Percentiles rank a stretch among this genome's conserved stretches.
Evolutionary conservation across 2,113 vertebrate genomes (phyloP).

Genomic region (Mellivora capensis): DNA sequence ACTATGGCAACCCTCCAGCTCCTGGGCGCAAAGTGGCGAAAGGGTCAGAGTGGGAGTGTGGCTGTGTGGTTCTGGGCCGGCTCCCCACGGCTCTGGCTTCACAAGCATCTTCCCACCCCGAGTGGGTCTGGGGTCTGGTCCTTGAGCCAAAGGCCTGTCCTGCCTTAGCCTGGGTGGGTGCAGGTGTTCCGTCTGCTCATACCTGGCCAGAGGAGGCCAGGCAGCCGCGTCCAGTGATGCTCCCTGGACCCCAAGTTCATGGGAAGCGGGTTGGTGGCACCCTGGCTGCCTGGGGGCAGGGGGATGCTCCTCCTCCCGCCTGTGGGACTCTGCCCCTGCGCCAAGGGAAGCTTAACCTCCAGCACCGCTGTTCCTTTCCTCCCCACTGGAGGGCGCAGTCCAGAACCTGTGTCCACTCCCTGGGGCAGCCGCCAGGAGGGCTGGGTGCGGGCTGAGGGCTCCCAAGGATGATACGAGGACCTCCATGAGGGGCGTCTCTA

Average conservation of each 20-base stretch:
- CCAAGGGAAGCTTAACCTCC: not conserved
- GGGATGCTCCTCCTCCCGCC: fast-evolving
- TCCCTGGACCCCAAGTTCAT: too few species aligned
- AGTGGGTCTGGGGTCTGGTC: not conserved
- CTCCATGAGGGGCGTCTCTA: not conserved
- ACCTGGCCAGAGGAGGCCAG: not conserved
- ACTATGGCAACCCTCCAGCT: not conserved
- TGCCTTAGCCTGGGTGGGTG: too few species aligned
- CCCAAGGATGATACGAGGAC: not conserved
- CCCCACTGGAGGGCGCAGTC: not conserved
- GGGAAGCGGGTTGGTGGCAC: not conserved
- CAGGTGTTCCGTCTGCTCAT: not conserved
- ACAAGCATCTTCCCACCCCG: too few species aligned
- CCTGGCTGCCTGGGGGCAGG: fast-evolving
- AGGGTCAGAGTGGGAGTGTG: fast-evolving
- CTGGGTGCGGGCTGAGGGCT: not conserved
- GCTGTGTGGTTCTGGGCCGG: not conserved
- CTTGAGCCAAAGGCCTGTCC: not conserved
- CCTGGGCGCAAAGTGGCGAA: not conserved
- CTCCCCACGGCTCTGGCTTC: not conserved
- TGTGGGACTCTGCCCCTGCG: not conserved
- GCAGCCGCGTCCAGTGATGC: not conserved
- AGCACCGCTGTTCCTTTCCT: not conserved
- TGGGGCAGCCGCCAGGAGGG: too few species aligned
- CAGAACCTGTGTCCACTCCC: not conserved